A percentile compares a stretch with the other conserved stretches of the same genome.
Evolutionary conservation across 2,113 vertebrate genomes (phyloP).

Genomic region (Limnothrissa miodon): DNA sequence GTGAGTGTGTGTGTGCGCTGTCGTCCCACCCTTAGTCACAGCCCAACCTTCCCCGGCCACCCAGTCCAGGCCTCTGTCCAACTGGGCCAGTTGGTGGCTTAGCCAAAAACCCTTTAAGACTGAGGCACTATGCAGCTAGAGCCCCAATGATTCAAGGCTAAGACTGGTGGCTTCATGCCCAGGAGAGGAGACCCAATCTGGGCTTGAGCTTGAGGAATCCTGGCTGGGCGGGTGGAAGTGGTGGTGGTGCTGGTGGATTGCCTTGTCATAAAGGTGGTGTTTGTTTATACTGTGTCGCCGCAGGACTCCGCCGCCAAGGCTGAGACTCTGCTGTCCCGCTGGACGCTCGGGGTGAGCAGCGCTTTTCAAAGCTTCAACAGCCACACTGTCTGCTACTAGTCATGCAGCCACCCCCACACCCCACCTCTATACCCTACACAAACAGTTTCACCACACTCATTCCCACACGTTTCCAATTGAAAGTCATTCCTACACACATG

Average conservation of each 20-base stretch:
- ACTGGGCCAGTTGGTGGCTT: background rate
- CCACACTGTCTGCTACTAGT: background rate
- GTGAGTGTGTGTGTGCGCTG: too few species aligned
- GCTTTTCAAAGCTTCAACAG: background rate
- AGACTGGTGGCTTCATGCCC: background rate
- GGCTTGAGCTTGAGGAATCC: background rate
- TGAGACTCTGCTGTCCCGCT: conserved; percentile 54
- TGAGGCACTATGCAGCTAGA: background rate
- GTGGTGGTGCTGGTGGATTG: background rate
- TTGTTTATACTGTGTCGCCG: conserved; percentile 50
- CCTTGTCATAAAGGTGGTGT: background rate
- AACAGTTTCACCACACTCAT: background rate
- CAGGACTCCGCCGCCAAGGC: conserved; percentile 46
- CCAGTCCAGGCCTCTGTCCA: background rate
- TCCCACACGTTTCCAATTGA: background rate
- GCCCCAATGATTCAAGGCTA: background rate
- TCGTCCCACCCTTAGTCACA: background rate
- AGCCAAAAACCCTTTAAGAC: background rate
- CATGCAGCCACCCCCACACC: background rate
- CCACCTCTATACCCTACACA: background rate
- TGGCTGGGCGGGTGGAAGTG: background rate
- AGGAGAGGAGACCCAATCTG: background rate
- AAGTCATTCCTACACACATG: too few species aligned
- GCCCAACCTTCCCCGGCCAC: background rate
- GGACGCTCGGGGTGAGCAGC: conserved; percentile 55